Base-by-base conservation (phyloP, 2,113 vertebrate genomes). In the Glaucidium brasilianum region DNA sequence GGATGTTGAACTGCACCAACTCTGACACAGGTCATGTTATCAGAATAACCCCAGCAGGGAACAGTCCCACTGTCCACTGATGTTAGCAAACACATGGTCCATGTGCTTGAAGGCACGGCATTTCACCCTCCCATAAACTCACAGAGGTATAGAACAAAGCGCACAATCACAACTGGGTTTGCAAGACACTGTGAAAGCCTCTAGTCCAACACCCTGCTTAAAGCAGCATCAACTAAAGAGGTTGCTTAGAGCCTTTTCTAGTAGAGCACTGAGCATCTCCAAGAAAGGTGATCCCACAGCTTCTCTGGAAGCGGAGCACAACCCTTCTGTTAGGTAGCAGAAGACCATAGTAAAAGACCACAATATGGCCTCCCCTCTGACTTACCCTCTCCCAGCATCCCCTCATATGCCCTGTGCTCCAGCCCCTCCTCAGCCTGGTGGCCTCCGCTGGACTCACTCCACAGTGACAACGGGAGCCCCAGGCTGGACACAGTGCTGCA, bases 401-500 rank as follows among this genome's bases (percentile, higher is more conserved):
- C 58, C 39, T 41, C 5, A 10, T 4, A 29, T 0, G 1, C 29
- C 20, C 9, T 2, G 15, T n/a, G 49, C 21, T 64, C 41, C 50
- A 64, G 47, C 21, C 56, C 27, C 11, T 62, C 55, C 32, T 22
- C 39, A 43, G 32, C 73, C 43, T 43, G 21, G 26, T 55, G 27
- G 35, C 20, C 17, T 76, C 45, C 0, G 3, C 35, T 32, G 53
- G 45, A 52, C 32, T 68, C 18, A 10, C 64, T 47, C 26, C 15
- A 16, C 30, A 68, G 41, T 30, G 53, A n/a, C 27, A 53, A 62
- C 4, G 15, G 37, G 45, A 71, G 22, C 49, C 73, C 53, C 56
- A 55, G 3, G 47, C 39, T 15, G 27, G 39, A 23, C 47, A 43
- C 27, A 30, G 25, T 22, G 52, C 47, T 18, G 47, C 37, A 62